phyloP scores from a whole-genome alignment of 1,140 invertebrate genomes.

The Drosophila miranda region DNA sequence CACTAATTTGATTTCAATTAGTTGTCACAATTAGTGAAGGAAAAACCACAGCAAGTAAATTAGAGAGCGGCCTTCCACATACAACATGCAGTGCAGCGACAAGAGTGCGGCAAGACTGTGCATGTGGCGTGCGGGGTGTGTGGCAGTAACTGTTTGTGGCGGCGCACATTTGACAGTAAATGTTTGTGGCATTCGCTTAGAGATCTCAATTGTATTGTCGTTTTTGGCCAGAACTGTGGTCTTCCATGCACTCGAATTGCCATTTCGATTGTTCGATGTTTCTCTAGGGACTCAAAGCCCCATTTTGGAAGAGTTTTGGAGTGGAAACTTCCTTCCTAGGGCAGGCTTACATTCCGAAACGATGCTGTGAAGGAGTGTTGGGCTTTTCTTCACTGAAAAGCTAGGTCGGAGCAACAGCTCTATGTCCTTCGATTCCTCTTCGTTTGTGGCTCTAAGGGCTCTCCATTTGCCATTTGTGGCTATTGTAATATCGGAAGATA shows the following conservation, averaged over 20 bases:
- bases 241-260: neutral
- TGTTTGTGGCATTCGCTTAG: conserved; percentile 38
- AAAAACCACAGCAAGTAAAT: conserved; percentile 68
- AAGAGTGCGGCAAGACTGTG: neutral
- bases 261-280: too few relatives aligned
- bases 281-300: too few relatives aligned
- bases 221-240: conserved; percentile 22
- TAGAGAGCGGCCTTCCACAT: conserved; percentile 33
- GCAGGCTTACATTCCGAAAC: too few relatives aligned
- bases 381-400: too few relatives aligned
- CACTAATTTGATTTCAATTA: conserved; percentile 78
- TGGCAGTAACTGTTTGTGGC: conserved; percentile 3
- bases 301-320: too few relatives aligned
- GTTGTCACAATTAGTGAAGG: conserved; percentile 70
- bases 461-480: neutral
- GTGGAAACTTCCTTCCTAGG: too few relatives aligned
- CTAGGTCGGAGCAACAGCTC: too few relatives aligned
- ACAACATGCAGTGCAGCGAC: neutral
- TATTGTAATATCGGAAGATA: neutral
- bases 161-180: conserved; percentile 17
- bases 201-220: conserved; percentile 32
- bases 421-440: too few relatives aligned
- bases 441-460: too few relatives aligned
- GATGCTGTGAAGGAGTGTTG: too few relatives aligned
- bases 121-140: neutral